Conservation (phyloP, 2,797 vertebrate species). For the Manis pentadactyla region DNA sequence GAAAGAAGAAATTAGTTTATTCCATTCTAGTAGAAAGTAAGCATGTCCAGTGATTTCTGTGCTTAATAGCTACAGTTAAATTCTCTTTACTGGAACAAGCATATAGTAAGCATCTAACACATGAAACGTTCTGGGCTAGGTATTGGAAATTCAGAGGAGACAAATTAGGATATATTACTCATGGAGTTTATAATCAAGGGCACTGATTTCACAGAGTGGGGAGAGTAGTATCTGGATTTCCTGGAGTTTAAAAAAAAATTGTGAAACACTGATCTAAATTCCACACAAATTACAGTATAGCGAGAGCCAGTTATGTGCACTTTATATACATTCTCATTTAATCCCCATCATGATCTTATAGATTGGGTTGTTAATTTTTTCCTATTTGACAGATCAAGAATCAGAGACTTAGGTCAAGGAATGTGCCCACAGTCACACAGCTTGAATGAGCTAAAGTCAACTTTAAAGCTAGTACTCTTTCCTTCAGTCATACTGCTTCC, state of each 20-base stretch:
- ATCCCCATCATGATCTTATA: background rate
- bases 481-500: background rate
- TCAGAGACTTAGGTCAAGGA: background rate
- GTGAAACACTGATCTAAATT: background rate
- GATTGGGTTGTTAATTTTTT: constrained; percentile 31
- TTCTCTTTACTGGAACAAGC: background rate
- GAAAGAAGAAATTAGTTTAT: constrained; percentile 36
- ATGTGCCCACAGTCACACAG: background rate
- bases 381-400: background rate
- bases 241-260: constrained; percentile 17
- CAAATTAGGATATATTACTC: constrained; percentile 4
- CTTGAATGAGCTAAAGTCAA: background rate
- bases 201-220: background rate
- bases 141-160: background rate
- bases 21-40: background rate
- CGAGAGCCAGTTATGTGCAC: background rate
- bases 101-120: background rate
- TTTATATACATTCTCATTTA: constrained; percentile 15
- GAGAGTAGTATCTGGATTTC: constrained; percentile 5
- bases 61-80: background rate
- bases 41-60: background rate
- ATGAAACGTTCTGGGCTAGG: background rate
- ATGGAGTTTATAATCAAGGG: constrained; percentile 20
- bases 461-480: background rate
- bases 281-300: background rate